Conservation (phyloP, 2,888 invertebrate genomes). For the Orchesellides sinensis region DNA sequence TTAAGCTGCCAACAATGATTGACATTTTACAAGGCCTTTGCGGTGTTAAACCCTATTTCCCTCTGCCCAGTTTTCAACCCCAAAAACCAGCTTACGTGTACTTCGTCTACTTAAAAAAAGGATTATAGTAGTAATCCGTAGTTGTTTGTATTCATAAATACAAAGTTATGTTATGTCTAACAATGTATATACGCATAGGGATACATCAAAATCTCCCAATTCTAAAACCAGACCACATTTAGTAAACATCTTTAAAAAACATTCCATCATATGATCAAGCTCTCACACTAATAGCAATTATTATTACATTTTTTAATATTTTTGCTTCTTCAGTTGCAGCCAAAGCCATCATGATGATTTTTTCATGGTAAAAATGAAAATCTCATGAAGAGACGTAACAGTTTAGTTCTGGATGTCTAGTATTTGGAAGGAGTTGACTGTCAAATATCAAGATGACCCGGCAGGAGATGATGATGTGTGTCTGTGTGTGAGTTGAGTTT, state of each 20-base stretch:
- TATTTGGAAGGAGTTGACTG: slow-evolving; percentile 32
- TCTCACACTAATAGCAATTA: slow-evolving; percentile 59
- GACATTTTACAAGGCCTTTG: slow-evolving; percentile 71
- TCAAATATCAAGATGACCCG: slow-evolving; percentile 61
- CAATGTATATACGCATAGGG: too few species aligned
- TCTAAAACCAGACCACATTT: neutral
- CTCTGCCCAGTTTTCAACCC: slow-evolving; percentile 1
- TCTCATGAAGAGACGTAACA: slow-evolving; percentile 30
- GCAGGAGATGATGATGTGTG: slow-evolving; percentile 54
- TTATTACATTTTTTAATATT: slow-evolving; percentile 28
- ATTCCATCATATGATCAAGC: slow-evolving; percentile 11
- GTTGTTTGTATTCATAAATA: neutral
- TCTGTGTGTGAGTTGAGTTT: slow-evolving; percentile 44
- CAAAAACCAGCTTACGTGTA: neutral
- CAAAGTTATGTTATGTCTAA: too few species aligned
- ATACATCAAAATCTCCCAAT: neutral
- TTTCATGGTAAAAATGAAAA: slow-evolving; percentile 31
- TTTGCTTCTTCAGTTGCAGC: slow-evolving; percentile 57
- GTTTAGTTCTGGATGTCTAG: slow-evolving; percentile 20
- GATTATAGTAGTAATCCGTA: too few species aligned
- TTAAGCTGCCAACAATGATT: slow-evolving; percentile 73
- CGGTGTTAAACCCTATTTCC: slow-evolving; percentile 50
- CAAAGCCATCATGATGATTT: slow-evolving; percentile 12
- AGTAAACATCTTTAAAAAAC: neutral
- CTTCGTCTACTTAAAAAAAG: neutral